Evolutionary conservation across 1,140 invertebrate species (phyloP).

Genomic region (Drosophila bipectinata): DNA sequence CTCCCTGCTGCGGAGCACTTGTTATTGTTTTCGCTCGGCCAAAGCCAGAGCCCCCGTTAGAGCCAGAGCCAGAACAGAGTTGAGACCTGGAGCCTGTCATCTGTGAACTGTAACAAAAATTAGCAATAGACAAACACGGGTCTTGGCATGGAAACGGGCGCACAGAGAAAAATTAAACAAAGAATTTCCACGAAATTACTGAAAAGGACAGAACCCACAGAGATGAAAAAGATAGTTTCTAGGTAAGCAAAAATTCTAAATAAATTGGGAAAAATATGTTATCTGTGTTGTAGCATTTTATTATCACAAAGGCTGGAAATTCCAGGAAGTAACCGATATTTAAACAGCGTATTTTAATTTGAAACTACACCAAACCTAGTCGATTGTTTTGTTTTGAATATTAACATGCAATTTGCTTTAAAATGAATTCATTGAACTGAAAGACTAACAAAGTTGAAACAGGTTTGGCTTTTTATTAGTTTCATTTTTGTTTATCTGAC

Average conservation of each 20-base stretch:
- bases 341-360: not conserved
- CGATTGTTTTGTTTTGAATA: not conserved
- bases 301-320: not conserved
- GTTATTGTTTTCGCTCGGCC: constrained; percentile 69
- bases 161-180: constrained; percentile 16
- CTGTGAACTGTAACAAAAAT: constrained; percentile 71
- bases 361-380: not conserved
- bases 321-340: not conserved
- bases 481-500: not conserved
- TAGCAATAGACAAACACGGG: constrained; percentile 42
- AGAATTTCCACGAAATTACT: not conserved
- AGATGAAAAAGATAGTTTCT: not conserved
- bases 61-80: constrained; percentile 6
- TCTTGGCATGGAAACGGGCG: constrained; percentile 11
- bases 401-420: not conserved
- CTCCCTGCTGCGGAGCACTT: constrained; percentile 40
- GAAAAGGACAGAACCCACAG: not conserved
- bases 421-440: constrained; percentile 3
- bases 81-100: constrained; percentile 33
- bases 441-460: not conserved
- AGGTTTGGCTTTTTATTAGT: not conserved
- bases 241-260: not conserved
- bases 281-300: not conserved
- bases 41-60: constrained; percentile 50
- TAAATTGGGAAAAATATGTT: no score